Base-by-base conservation (phyloP, 2,113 vertebrate species). In the Perca schrenkii region DNA sequence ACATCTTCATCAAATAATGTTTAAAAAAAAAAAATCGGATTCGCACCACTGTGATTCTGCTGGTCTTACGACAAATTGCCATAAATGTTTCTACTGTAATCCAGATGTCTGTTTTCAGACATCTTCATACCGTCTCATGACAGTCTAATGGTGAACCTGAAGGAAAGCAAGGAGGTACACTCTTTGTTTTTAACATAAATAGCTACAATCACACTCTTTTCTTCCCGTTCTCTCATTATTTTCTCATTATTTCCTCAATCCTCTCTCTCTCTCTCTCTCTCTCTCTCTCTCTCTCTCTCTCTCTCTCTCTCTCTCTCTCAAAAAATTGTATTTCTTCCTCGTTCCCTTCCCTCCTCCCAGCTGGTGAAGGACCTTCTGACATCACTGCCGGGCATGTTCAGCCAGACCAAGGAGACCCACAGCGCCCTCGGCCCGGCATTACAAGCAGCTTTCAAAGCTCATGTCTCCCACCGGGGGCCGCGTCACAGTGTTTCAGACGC, bases 401-500 rank as follows among this genome's bases (percentile, higher is more conserved):
- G 91, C 72, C 94, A 96, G 68, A 98, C 96, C 49, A 96, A 95
- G 82, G 98, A 99, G 93, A 99, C 97, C 1, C 97, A 99, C 88
- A 99, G 98, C 60, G 97, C 98, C 0, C 83, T 99, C 67, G 98
- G 98, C 52, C 97, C 98, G 6, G 98, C 98, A 15, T 94, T 99
- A 86, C 98, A 99, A 93, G 98, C 97, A 7, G 97, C 98, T 1
- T 97, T 96, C 92, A 99, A 99, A 98, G 87, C 95, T 99, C 85
- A 99, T 99, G 98, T 97, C 97, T 53, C 95, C 98, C 66, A 99
- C 97, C 1, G 98, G 98, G 17, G 98, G 98, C 0, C 96, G 98
- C 0, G 92, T 99, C 84, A 97, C 98, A 6, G 97, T 99, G 54
- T 99, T 99, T 92, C 98, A 99, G 91, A 98, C 97, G 28, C 98